A percentile compares a stretch with the other conserved stretches of the same genome.
These are phyloP conservation scores for Falcunculus frontatus DNA, from an alignment of 2,113 vertebrate genomes.

Conservation along the genomic window DNA sequence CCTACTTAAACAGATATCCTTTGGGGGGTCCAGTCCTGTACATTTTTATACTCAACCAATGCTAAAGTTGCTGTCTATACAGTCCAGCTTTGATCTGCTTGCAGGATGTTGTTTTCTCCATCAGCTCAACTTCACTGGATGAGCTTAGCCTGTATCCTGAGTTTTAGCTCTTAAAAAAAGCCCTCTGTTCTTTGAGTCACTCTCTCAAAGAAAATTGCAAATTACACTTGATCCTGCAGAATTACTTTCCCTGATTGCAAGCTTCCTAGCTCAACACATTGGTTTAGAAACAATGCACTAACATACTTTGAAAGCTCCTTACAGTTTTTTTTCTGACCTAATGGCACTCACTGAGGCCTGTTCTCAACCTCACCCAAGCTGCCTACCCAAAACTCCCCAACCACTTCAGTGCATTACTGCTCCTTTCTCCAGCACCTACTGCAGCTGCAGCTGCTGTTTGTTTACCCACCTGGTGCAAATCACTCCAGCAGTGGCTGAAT, in stretches of 20 bases:
- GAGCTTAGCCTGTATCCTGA: neutral
- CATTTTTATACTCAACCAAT: neutral
- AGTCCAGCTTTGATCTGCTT: neutral
- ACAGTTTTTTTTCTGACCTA: neutral
- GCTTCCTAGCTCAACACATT: neutral
- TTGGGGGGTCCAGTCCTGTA: neutral
- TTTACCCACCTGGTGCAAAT: neutral
- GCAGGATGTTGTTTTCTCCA: neutral
- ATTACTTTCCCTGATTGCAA: neutral
- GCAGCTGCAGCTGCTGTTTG: neutral
- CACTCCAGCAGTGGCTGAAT: neutral
- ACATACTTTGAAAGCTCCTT: neutral
- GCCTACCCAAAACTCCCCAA: neutral
- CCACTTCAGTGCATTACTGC: neutral
- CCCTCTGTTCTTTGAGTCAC: neutral
- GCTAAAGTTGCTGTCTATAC: neutral
- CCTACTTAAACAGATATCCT: neutral
- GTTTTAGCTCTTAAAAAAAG: neutral
- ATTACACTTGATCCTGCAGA: neutral
- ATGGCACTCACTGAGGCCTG: neutral
- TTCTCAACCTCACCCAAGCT: neutral
- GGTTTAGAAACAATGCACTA: neutral
- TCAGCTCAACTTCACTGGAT: neutral
- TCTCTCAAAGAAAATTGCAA: neutral
- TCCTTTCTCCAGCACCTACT: neutral